phyloP scores from a whole-genome alignment of 2,797 vertebrate species.

The Cheirogaleus major region DNA sequence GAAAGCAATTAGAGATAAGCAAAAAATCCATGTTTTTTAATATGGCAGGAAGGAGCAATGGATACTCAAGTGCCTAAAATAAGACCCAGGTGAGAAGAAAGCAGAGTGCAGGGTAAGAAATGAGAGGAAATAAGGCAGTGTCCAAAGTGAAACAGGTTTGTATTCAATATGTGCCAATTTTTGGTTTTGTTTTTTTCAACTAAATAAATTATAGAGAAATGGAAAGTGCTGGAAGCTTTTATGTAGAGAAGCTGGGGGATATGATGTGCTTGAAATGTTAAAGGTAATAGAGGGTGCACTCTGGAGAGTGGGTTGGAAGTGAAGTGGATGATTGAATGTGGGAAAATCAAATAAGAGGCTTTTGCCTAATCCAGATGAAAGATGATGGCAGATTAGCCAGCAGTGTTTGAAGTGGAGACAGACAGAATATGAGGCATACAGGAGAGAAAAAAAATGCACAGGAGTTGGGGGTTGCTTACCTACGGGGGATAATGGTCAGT shows the following conservation, averaged over 20 bases:
- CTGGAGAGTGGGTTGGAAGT: not conserved
- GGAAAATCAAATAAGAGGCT: not conserved
- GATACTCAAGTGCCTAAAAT: not conserved
- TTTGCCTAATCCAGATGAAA: not conserved
- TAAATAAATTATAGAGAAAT: not conserved
- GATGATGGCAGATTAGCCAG: not conserved
- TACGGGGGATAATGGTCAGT: too few relatives aligned
- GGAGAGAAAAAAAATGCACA: accelerated
- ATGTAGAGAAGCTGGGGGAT: not conserved
- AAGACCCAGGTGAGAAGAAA: not conserved
- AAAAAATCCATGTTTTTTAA: not conserved
- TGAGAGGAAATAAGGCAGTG: not conserved
- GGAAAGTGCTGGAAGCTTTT: not conserved
- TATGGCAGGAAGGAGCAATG: not conserved
- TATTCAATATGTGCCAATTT: not conserved
- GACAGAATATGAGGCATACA: not conserved
- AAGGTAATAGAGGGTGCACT: not conserved
- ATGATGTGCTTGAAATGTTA: not conserved
- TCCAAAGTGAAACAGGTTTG: not conserved
- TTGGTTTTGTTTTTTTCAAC: not conserved
- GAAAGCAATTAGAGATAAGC: not conserved
- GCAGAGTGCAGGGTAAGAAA: not conserved
- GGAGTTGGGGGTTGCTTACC: not conserved
- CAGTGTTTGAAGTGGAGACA: not conserved
- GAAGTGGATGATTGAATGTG: not conserved